Percentiles rank a stretch among this genome's conserved stretches.
These are phyloP conservation scores for Drosophila fulvimacula DNA, from an alignment of 2,888 invertebrate genomes.

Conservation along the genomic window DNA sequence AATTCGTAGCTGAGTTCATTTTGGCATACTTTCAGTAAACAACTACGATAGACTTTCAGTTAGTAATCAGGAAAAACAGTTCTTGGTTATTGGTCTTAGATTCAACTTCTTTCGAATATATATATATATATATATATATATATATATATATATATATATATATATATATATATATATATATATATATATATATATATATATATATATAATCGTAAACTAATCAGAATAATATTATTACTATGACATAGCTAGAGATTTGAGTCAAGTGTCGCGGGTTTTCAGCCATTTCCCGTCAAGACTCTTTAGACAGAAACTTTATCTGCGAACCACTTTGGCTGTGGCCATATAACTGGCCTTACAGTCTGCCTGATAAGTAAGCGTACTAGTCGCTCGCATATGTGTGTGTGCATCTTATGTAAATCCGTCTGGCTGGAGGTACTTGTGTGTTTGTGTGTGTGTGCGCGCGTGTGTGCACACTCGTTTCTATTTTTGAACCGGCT, in stretches of 20 bases:
- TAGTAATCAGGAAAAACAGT: not conserved
- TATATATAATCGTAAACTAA: not conserved
- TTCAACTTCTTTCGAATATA: no score
- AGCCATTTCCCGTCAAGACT: not conserved
- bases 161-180: not conserved
- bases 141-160: not conserved
- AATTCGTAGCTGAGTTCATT: not conserved
- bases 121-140: not conserved
- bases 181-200: not conserved
- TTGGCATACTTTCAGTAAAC: not conserved
- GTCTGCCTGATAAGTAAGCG: slow-evolving; percentile 37
- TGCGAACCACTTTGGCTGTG: slow-evolving; percentile 16
- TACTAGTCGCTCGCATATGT: not conserved
- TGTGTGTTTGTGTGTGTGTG: not conserved
- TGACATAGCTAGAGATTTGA: slow-evolving; percentile 6
- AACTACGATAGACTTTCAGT: not conserved
- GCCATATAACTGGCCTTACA: slow-evolving; percentile 26
- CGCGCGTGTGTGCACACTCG: not conserved
- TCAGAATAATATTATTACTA: not conserved
- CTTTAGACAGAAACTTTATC: not conserved
- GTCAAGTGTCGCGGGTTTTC: not conserved
- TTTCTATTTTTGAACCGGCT: slow-evolving; percentile 29
- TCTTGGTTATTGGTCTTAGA: not conserved
- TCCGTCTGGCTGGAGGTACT: slow-evolving; percentile 15
- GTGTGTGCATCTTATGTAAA: slow-evolving; percentile 30